Conservation (phyloP, 2,888 invertebrate species). For the Agrotis exclamationis region DNA sequence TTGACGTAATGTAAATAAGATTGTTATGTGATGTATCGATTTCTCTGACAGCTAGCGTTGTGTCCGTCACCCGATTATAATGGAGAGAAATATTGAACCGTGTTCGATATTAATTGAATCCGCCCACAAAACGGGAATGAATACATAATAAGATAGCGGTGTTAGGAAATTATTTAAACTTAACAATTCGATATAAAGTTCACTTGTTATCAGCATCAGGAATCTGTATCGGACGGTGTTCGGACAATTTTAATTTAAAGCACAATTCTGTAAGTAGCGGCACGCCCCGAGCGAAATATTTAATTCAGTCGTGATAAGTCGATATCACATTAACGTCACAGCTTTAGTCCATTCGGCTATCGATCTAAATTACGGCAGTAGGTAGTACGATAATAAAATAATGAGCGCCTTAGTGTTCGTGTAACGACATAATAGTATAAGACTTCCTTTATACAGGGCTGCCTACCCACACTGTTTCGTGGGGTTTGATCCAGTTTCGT, state of each 20-base stretch:
- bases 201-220: conserved; percentile 63
- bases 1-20: conserved; percentile 32
- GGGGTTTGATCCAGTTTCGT: conserved; percentile 18
- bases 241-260: conserved; percentile 62
- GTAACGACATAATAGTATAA: conserved; percentile 75
- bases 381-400: conserved; percentile 82
- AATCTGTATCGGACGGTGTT: conserved; percentile 63
- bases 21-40: conserved; percentile 46
- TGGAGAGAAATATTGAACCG: conserved; percentile 41
- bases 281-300: conserved; percentile 74
- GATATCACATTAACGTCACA: conserved; percentile 82
- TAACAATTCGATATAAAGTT: conserved; percentile 66
- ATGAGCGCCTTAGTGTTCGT: conserved; percentile 74
- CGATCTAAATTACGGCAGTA: conserved; percentile 76
- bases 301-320: conserved; percentile 80
- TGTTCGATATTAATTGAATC: conserved; percentile 40
- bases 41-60: conserved; percentile 39
- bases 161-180: conserved; percentile 51
- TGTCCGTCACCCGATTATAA: conserved; percentile 33
- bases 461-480: conserved; percentile 37
- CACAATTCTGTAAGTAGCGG: conserved; percentile 59
- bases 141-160: conserved; percentile 48
- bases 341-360: conserved; percentile 69
- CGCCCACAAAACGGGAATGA: conserved; percentile 41
- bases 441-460: conserved; percentile 50